A percentile compares a stretch with the other conserved stretches of the same genome.
These are phyloP conservation scores for Crocallis elinguaria DNA, from an alignment of 2,888 invertebrate species.

Conservation along the genomic window DNA sequence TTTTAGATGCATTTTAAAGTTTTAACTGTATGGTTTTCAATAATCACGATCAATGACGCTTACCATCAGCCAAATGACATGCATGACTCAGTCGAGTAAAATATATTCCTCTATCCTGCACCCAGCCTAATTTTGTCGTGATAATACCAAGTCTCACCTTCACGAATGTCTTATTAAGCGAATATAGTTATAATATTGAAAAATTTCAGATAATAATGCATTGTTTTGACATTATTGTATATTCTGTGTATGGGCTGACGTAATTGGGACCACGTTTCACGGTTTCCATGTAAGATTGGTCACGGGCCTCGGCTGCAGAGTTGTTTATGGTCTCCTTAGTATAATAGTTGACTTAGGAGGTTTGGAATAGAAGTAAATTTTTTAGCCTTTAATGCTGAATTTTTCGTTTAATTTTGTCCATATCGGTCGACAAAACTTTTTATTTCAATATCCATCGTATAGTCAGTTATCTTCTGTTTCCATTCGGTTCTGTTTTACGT, in stretches of 20 bases:
- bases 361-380: too few species aligned
- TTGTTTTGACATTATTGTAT: slow-evolving; percentile 34
- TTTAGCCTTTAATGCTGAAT: too few species aligned
- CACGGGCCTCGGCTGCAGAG: slow-evolving; percentile 25
- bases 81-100: not conserved
- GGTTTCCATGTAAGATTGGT: slow-evolving; percentile 39
- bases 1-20: too few species aligned
- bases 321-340: slow-evolving; percentile 1
- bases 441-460: too few species aligned
- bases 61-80: too few species aligned
- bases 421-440: too few species aligned
- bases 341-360: not conserved
- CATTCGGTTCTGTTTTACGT: too few species aligned
- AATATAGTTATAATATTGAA: slow-evolving; percentile 57
- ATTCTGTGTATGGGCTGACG: slow-evolving; percentile 34
- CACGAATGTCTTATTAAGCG: slow-evolving; percentile 56
- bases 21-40: too few species aligned
- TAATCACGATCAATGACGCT: too few species aligned
- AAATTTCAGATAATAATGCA: slow-evolving; percentile 47
- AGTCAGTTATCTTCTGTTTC: too few species aligned
- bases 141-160: slow-evolving; percentile 35
- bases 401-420: too few species aligned
- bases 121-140: slow-evolving; percentile 42
- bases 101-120: slow-evolving; percentile 32
- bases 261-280: slow-evolving; percentile 40